phyloP scores from a whole-genome alignment of 2,888 invertebrate species.

The Tolmerus cingulatus region DNA sequence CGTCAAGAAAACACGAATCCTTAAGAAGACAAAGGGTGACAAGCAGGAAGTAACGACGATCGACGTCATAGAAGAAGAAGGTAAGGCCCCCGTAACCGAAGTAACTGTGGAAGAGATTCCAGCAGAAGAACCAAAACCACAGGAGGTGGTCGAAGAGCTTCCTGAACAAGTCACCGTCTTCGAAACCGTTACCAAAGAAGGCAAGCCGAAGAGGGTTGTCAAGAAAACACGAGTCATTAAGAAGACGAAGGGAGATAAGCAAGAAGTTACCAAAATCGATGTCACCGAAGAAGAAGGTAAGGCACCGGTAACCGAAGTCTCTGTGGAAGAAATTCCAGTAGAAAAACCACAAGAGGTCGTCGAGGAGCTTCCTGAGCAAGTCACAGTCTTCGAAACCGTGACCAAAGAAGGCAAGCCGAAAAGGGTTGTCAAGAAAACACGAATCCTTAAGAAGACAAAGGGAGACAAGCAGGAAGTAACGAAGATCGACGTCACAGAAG shows the following conservation, averaged over 20 bases:
- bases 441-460: slow-evolving; percentile 38
- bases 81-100: slow-evolving; percentile 58
- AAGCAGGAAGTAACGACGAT: slow-evolving; percentile 59
- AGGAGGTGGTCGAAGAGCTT: slow-evolving; percentile 46
- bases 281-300: slow-evolving; percentile 62
- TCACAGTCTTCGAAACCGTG: slow-evolving; percentile 33
- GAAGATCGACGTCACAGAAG: slow-evolving; percentile 59
- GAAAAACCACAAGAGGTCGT: slow-evolving; percentile 45
- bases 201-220: slow-evolving; percentile 55
- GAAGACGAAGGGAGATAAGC: slow-evolving; percentile 59
- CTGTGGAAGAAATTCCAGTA: slow-evolving; percentile 48
- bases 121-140: slow-evolving; percentile 46
- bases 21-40: slow-evolving; percentile 46
- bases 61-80: slow-evolving; percentile 59
- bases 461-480: slow-evolving; percentile 56
- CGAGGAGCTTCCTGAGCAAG: slow-evolving; percentile 49
- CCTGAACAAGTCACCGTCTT: slow-evolving; percentile 52
- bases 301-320: slow-evolving; percentile 58
- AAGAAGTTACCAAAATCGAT: slow-evolving; percentile 61
- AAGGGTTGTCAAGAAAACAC: slow-evolving; percentile 49
- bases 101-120: slow-evolving; percentile 57
- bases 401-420: slow-evolving; percentile 49
- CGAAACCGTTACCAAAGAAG: slow-evolving; percentile 53
- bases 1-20: slow-evolving; percentile 34
- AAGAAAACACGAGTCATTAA: slow-evolving; percentile 58